Base-by-base conservation (phyloP, 2,888 invertebrate species). In the Euclidia mi region DNA sequence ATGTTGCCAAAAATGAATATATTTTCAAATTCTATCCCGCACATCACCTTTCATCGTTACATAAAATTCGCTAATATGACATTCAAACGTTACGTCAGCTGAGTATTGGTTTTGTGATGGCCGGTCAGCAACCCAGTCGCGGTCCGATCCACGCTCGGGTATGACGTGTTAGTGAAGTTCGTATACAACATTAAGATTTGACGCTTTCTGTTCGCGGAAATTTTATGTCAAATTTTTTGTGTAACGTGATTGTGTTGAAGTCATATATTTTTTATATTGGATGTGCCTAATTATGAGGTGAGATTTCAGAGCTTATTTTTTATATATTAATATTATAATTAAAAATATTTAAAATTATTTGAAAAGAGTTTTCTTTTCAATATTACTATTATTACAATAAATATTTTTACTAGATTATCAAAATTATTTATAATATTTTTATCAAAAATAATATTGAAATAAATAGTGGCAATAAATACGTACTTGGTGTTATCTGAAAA, bases 171-270 rank as follows among this genome's bases (percentile, higher is more conserved):
- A 46, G 56, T 56, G 56, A 34, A 25, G 37, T 57, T 59, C 56
- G 50, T 43, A 59, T 65, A 38, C 4, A 3, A 25, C 14, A 46
- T 51, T 67, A 63, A 52, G 58, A 82, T 88, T 89, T 89, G 88
- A 87, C 90, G 85, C 79, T 88, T 89, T 88, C 89, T 81, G 58
- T 75, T 48, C 66, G 70, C 76, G 79, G 85, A 87, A 87, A 87
- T 79, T 76, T 58, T 72, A 85, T 82, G 88, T 88, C 88, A 87
- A 89, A 87, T 85, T 55, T 57, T 73, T 47, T 50, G 83, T 81
- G 79, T 71, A 56, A 58, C 73, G 72, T 74, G 71, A 71, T 74
- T 75, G 71, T 78, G 81, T 74, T 75, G 53, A 50, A 50, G 47
- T 55, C 56, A 55, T 56, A 25, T 25, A 25, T 25, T 3, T 6